phyloP scores from a whole-genome alignment of 2,113 vertebrate genomes.

The Tachycineta bicolor region DNA sequence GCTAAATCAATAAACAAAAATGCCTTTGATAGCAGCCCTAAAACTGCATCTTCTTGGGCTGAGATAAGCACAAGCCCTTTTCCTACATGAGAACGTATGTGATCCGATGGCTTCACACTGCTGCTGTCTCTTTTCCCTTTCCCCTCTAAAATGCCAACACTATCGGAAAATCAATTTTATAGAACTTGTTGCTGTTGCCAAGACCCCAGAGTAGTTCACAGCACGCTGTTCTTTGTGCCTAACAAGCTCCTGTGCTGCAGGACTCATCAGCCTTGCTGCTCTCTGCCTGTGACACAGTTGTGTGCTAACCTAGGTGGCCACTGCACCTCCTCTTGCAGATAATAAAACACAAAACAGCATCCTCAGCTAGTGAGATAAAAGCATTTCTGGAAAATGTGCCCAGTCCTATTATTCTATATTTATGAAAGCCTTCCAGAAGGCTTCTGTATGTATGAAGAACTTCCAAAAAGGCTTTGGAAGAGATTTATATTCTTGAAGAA shows the following conservation, averaged over 20 bases:
- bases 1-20: conserved; percentile 10
- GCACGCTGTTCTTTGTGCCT: background rate
- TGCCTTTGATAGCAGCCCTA: background rate
- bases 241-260: background rate
- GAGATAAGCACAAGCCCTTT: conserved; percentile 38
- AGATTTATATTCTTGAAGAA: background rate
- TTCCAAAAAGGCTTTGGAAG: background rate
- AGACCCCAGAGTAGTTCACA: background rate
- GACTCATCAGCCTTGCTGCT: background rate
- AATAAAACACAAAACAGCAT: background rate
- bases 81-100: background rate
- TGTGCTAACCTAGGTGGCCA: background rate
- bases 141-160: background rate
- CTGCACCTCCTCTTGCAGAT: background rate
- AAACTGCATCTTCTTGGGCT: background rate
- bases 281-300: background rate
- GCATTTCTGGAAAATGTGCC: background rate
- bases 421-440: background rate
- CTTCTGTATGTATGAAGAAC: background rate
- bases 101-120: background rate
- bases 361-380: background rate
- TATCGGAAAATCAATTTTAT: conserved; percentile 31
- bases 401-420: background rate
- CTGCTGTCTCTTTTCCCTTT: background rate
- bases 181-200: conserved; percentile 3